Percentiles rank a stretch among this genome's conserved stretches.
These are phyloP conservation scores for Xylota sylvarum DNA, from an alignment of 2,888 invertebrate species.

Conservation along the genomic window DNA sequence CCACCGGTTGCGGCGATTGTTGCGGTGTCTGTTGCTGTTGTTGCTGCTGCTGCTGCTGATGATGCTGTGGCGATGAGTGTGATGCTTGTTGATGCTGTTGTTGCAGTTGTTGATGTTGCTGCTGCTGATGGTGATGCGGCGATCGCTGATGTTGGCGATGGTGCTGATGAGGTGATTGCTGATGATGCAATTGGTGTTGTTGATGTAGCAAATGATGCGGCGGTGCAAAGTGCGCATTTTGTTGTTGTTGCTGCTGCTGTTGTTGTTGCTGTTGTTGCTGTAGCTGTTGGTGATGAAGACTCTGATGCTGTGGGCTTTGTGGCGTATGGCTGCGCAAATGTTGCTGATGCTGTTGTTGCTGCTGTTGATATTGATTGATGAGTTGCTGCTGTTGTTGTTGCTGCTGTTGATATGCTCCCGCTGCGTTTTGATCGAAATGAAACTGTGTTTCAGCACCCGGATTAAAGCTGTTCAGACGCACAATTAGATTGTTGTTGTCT, in stretches of 20 bases:
- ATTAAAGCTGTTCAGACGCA: slow-evolving; percentile 83
- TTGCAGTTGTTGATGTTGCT: slow-evolving; percentile 81
- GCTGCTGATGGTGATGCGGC: slow-evolving; percentile 82
- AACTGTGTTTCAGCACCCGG: slow-evolving; percentile 81
- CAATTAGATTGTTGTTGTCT: slow-evolving; percentile 81
- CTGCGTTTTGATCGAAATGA: slow-evolving; percentile 82
- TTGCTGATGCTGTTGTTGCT: slow-evolving; percentile 80
- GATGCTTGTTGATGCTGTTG: slow-evolving; percentile 79
- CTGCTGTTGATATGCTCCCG: slow-evolving; percentile 82
- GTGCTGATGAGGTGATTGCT: slow-evolving; percentile 80
- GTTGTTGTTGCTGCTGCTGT: slow-evolving; percentile 81
- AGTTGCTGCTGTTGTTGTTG: slow-evolving; percentile 82
- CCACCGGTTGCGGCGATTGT: slow-evolving; percentile 72
- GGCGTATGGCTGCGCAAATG: slow-evolving; percentile 80
- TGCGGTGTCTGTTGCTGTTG: slow-evolving; percentile 64
- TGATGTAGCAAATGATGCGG: slow-evolving; percentile 80
- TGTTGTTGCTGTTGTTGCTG: slow-evolving; percentile 81
- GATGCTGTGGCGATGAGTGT: slow-evolving; percentile 78
- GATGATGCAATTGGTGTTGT: slow-evolving; percentile 80
- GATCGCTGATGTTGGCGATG: slow-evolving; percentile 82
- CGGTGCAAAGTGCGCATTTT: slow-evolving; percentile 78
- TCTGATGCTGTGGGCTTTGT: slow-evolving; percentile 81
- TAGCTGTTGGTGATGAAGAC: slow-evolving; percentile 81
- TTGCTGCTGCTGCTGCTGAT: slow-evolving; percentile 71
- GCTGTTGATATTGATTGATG: slow-evolving; percentile 77